Conservation (phyloP, 2,888 invertebrate genomes). For the Brenthis hecate region DNA sequence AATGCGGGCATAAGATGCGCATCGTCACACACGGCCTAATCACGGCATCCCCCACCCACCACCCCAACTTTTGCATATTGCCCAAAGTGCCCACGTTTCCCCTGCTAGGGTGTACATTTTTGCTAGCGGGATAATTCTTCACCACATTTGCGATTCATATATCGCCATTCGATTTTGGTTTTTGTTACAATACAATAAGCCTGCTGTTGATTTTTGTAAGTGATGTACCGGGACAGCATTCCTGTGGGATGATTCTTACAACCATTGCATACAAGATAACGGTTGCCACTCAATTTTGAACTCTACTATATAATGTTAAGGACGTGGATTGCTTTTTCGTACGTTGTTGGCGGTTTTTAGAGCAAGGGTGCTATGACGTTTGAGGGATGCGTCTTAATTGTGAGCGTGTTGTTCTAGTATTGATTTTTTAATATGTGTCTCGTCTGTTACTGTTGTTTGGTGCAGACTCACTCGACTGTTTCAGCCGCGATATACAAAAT, state of each 20-base stretch:
- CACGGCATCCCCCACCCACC: conserved; percentile 61
- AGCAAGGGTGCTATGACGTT: conserved; percentile 60
- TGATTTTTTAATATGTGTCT: conserved; percentile 75
- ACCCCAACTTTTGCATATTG: conserved; percentile 79
- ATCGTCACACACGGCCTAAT: conserved; percentile 82
- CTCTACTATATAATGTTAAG: conserved; percentile 45
- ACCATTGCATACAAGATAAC: conserved; percentile 39
- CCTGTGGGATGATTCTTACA: conserved; percentile 43
- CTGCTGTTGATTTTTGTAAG: conserved; percentile 40
- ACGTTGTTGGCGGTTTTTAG: conserved; percentile 40
- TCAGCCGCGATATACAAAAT: conserved; percentile 32
- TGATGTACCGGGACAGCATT: conserved; percentile 40
- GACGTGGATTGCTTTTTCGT: conserved; percentile 29
- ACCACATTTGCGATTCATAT: conserved; percentile 43
- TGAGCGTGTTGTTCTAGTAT: conserved; percentile 67
- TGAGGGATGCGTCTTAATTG: conserved; percentile 80
- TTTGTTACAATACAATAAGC: conserved; percentile 44
- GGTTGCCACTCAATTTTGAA: conserved; percentile 40
- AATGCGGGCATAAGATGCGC: conserved; percentile 82
- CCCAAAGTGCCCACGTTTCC: conserved; percentile 76
- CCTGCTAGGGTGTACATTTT: conserved; percentile 63
- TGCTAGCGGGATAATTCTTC: conserved; percentile 58
- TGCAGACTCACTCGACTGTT: conserved; percentile 36
- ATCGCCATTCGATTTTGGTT: conserved; percentile 47
- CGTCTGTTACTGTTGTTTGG: conserved; percentile 42